Evolutionary conservation across 1,140 invertebrate genomes (phyloP), one percentile per base, ranked within the genome.

Genomic region (Drosophila nigrodunni): DNA sequence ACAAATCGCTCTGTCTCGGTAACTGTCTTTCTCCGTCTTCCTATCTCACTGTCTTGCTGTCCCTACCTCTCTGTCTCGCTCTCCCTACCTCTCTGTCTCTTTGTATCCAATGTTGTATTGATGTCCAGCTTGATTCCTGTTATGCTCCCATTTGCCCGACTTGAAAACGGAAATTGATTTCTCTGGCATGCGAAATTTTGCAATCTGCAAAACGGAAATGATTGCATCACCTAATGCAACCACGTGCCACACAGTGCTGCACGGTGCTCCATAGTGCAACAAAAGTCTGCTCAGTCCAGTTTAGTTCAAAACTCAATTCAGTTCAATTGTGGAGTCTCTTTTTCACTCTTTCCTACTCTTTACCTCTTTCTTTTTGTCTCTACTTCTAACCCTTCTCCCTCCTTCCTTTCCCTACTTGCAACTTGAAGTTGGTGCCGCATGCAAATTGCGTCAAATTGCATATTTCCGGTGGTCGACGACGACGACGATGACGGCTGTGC

Each of bases 401-500:
- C 9, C 7, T 54, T 34, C 3, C 34, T n/a, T 11, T 52, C 18
- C 15, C 34, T 50, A 25, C 61, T 52, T 62, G 46, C 21, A 54
- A 50, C 47, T 52, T 41, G 50, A 55, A 55, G 37, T 21, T 66
- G 60, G 39, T 61, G 60, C 68, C 83, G 77, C 74, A 88, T 88
- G 83, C 83, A 88, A 88, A 89, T 88, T 88, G 86, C 83, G 85
- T 88, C 83, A 88, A 88, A 89, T 88, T 88, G 83, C 85, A 83
- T 88, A 88, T 88, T 88, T 88, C 83, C 83, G 83, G 83, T 89
- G 72, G 74, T 79, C 68, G 69, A 46, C 37, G 43, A 25, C 18
- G 60, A 41, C 39, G 39, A 21, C 18, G 18, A 21, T 21, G 18
- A 30, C 59, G 73, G 64, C 75, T 66, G 62, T 75, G 82, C 83